Percentiles rank a stretch among this genome's conserved stretches.
phyloP scores from a whole-genome alignment of 2,113 vertebrate genomes.

The Menura novaehollandiae region DNA sequence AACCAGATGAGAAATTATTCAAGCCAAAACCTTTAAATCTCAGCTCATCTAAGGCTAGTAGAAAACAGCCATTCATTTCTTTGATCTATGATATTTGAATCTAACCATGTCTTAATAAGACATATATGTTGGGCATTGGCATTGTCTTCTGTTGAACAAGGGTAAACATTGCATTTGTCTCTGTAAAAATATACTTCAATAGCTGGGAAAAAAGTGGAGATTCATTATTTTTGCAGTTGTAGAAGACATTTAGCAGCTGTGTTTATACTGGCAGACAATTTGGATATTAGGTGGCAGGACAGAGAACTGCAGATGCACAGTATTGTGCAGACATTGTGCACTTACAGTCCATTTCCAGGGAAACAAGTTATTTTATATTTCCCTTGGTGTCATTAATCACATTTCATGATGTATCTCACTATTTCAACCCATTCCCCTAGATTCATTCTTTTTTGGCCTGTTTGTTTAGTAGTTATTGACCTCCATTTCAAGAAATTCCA shows the following conservation, averaged over 20 bases:
- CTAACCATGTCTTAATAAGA: background rate
- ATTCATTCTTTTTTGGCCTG: slow-evolving; percentile 53
- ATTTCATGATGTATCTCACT: slow-evolving; percentile 56
- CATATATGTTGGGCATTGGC: background rate
- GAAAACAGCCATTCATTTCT: background rate
- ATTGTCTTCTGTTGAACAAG: background rate
- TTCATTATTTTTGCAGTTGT: slow-evolving; percentile 71
- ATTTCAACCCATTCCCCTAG: slow-evolving; percentile 52
- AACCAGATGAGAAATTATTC: slow-evolving; percentile 24
- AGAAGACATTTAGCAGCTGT: slow-evolving; percentile 81
- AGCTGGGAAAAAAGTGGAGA: slow-evolving; percentile 59
- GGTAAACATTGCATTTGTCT: slow-evolving; percentile 33
- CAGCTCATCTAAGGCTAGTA: background rate
- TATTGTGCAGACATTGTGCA: slow-evolving; percentile 69
- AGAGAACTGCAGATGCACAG: slow-evolving; percentile 70
- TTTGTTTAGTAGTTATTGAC: slow-evolving; percentile 49
- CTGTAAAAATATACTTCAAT: slow-evolving; percentile 54
- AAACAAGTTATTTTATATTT: slow-evolving; percentile 70
- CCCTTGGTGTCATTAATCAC: slow-evolving; percentile 73
- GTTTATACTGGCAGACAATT: slow-evolving; percentile 76
- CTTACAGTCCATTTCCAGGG: slow-evolving; percentile 59
- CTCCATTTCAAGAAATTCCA: slow-evolving; percentile 46
- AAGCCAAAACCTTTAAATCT: background rate
- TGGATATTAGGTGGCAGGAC: slow-evolving; percentile 77
- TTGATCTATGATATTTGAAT: background rate